Percentiles rank a stretch among this genome's conserved stretches.
Evolutionary conservation across 2,113 vertebrate genomes (phyloP).

Genomic region (Malaclemys terrapin): DNA sequence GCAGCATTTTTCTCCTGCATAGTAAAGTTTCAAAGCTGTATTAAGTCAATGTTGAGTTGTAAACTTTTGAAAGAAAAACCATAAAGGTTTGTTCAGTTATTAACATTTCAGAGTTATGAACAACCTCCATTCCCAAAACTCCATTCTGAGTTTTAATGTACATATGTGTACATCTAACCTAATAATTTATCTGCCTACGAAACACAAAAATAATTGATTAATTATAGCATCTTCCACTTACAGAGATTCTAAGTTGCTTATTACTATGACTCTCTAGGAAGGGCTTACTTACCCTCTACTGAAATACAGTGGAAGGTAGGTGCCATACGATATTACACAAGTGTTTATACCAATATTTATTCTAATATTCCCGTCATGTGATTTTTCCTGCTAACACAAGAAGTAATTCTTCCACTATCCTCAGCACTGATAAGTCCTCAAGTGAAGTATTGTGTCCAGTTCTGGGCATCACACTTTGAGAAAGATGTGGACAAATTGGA

Average conservation of each 20-base stretch:
- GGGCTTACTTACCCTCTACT: background rate
- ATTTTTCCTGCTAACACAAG: no score
- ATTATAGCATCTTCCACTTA: background rate
- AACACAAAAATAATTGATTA: background rate
- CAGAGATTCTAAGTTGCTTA: background rate
- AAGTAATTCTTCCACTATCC: no score
- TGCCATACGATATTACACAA: background rate
- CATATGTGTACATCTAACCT: background rate
- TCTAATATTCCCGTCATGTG: no score
- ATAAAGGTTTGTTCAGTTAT: no score
- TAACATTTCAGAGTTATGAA: no score
- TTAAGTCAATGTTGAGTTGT: no score
- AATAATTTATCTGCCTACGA: background rate
- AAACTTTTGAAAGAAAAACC: no score
- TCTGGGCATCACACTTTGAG: background rate
- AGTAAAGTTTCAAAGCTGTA: no score
- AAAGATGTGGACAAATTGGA: background rate
- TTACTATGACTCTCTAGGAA: background rate
- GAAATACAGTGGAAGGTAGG: background rate
- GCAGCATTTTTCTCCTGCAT: no score
- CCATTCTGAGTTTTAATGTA: no score
- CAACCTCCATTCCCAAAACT: no score
- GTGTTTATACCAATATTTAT: background rate
- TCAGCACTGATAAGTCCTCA: no score
- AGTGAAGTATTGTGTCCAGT: background rate